Evolutionary conservation across 2,888 invertebrate species (phyloP), one percentile per base, ranked within the genome.

Genomic region (Alcis repandata): DNA sequence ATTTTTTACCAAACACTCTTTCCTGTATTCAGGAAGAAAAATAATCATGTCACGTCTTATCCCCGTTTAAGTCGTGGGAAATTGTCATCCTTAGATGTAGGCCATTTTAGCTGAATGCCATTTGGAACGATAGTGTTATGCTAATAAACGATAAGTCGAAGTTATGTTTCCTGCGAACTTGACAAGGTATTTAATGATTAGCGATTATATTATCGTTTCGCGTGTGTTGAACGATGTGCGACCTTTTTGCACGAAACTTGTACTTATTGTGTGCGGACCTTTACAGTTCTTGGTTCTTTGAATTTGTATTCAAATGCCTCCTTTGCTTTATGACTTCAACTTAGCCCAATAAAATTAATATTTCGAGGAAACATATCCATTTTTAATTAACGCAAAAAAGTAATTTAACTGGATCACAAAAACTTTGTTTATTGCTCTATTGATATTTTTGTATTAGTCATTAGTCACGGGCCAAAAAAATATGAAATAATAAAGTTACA

Each of bases 41-140:
- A 45, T 17, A 51, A 19, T 51, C 56, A 52, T 52, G 62, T 68
- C 67, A 69, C 73, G 69, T 68, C 33, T 71, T 69, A 69, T 67
- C 63, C 64, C 67, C n/a, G 36, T 62, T 36, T 11, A 33, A 38
- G 15, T 54, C 68, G 68, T 71, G 65, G 64, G 63, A 71, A 70
- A 63, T 41, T 51, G n/a, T 22, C 43, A 68, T 63, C 64, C 63
- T 70, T 53, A 45, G 15, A 20, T 32, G 27, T 57, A 52, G 46
- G 15, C 20, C 46, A 15, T 52, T 22, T 56, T 60, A 19, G 48
- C 36, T 45, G 54, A 59, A 63, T 56, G 57, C 40, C 67, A 45
- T 63, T 63, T 4, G 60, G 36, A 56, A 41, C 36, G 41, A 32
- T 56, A 54, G 45, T 45, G 43, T 52, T 57, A 51, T 56, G 56